Evolutionary conservation across 2,113 vertebrate genomes (phyloP).

Genomic region (Mastomys natalensis): DNA sequence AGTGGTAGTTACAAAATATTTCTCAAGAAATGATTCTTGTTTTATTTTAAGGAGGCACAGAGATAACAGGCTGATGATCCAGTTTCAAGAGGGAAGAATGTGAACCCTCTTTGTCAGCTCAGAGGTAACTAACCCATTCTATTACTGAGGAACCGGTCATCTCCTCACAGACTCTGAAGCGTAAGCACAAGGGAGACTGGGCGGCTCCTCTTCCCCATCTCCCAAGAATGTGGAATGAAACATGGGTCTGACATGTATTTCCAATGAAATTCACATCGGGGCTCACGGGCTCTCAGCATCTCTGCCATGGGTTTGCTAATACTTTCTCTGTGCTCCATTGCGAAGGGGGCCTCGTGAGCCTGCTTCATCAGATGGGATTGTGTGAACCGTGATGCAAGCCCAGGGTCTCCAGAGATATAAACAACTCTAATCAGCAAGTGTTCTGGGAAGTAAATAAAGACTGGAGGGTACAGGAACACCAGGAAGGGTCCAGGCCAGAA

Average conservation of each 20-base stretch:
- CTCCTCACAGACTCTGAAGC: not conserved
- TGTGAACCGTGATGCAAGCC: not conserved
- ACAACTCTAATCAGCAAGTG: constrained; percentile 38
- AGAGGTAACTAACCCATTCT: not conserved
- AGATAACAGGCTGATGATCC: not conserved
- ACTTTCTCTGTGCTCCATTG: not conserved
- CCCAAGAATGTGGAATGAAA: not conserved
- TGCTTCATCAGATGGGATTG: constrained; percentile 33
- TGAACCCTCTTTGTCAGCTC: not conserved
- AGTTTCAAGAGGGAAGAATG: not conserved
- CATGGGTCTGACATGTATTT: not conserved
- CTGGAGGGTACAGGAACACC: not conserved
- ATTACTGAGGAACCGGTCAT: not conserved
- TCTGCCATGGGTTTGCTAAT: constrained; percentile 12
- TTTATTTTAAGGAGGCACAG: not conserved
- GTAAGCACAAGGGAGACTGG: not conserved
- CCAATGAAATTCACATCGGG: not conserved
- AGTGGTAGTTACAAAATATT: not conserved
- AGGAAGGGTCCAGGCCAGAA: not conserved
- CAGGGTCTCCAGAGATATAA: constrained; percentile 46
- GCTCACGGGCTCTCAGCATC: constrained; percentile 12
- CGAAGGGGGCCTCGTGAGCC: not conserved
- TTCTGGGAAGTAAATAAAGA: constrained; percentile 62
- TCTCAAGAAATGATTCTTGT: not conserved
- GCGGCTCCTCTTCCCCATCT: not conserved